Evolutionary conservation across 2,113 vertebrate species (phyloP).

Genomic region (Notothenia coriiceps): DNA sequence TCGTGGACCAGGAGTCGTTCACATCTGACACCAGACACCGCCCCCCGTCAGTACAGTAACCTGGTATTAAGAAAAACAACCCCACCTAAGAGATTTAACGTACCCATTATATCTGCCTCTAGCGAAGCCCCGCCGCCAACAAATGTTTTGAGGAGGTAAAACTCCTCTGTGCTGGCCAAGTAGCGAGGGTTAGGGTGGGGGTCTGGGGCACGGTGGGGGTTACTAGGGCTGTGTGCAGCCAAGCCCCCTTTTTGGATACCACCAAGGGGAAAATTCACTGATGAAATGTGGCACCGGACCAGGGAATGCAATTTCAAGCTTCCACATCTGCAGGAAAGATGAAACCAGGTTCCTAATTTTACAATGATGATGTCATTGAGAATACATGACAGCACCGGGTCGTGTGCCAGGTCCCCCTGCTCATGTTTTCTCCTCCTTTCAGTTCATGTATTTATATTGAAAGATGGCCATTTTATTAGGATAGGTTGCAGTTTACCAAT

Average conservation of each 20-base stretch:
- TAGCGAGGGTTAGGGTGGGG: not conserved
- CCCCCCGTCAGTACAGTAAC: not conserved
- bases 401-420: conserved; percentile 69
- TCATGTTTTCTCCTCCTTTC: conserved; percentile 39
- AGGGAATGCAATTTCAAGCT: conserved; percentile 93
- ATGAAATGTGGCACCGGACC: conserved; percentile 95
- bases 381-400: conserved; percentile 89
- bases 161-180: not conserved
- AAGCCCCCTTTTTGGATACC: conserved; percentile 86
- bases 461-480: not conserved
- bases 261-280: conserved; percentile 88
- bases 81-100: conserved; percentile 13
- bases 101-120: not conserved
- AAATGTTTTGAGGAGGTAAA: conserved; percentile 1
- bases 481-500: not conserved
- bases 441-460: conserved; percentile 6
- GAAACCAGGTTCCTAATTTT: conserved; percentile 92
- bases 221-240: conserved; percentile 61
- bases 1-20: too few relatives aligned
- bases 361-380: conserved; percentile 94
- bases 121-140: not conserved
- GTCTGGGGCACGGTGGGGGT: not conserved
- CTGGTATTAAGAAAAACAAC: conserved; percentile 7
- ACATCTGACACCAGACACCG: not conserved
- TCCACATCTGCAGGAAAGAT: conserved; percentile 96